phyloP scores from a whole-genome alignment of 2,797 vertebrate species.

The Oryzias dopingdopingensis region DNA sequence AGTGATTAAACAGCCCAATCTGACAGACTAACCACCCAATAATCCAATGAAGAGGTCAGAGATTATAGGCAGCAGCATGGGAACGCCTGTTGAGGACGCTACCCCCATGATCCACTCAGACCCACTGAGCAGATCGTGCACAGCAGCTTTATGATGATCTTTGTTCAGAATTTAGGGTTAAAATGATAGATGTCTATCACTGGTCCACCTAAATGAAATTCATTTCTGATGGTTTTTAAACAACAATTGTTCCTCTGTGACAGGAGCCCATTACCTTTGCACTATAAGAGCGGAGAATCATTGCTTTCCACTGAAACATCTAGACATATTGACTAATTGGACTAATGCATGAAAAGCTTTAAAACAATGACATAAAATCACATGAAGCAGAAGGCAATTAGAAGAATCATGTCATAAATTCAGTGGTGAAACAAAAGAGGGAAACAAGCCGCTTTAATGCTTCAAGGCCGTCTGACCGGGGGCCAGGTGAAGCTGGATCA shows the following conservation, averaged over 20 bases:
- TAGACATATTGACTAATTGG: too few relatives aligned
- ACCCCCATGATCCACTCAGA: too few relatives aligned
- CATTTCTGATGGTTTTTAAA: too few relatives aligned
- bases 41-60: constrained; percentile 44
- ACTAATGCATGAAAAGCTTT: background rate
- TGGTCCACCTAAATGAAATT: too few relatives aligned
- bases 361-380: constrained; percentile 1
- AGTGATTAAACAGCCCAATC: constrained; percentile 43
- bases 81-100: background rate
- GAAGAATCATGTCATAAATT: background rate
- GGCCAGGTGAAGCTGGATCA: background rate
- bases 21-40: constrained; percentile 32
- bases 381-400: background rate
- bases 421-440: background rate
- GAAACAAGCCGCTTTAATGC: background rate
- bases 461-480: background rate
- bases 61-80: background rate
- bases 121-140: too few relatives aligned
- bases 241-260: too few relatives aligned
- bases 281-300: too few relatives aligned
- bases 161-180: too few relatives aligned
- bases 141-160: too few relatives aligned
- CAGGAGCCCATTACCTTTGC: too few relatives aligned
- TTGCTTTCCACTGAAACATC: too few relatives aligned
- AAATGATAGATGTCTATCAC: too few relatives aligned